phyloP scores from a whole-genome alignment of 2,888 invertebrate species.

The Caenorhabditis sp. region DNA sequence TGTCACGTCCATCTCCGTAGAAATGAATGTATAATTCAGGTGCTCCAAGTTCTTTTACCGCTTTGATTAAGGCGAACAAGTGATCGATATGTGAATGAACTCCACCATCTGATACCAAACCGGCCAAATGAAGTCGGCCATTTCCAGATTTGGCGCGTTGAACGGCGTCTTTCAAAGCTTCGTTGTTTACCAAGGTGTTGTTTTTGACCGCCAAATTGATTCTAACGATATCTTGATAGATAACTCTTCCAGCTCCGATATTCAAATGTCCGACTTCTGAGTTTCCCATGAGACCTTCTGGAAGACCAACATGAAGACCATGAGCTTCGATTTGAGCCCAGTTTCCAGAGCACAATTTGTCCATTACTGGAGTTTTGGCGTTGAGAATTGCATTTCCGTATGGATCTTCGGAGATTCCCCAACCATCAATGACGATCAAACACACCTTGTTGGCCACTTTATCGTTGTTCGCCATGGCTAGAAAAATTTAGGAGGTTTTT shows the following conservation, averaged over 20 bases:
- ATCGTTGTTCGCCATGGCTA: conserved; percentile 55
- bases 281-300: conserved; percentile 74
- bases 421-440: conserved; percentile 73
- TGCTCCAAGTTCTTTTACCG: conserved; percentile 72
- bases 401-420: conserved; percentile 72
- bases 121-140: conserved; percentile 73
- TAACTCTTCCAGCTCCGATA: conserved; percentile 73
- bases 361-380: conserved; percentile 73
- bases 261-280: conserved; percentile 74
- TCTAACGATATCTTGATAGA: conserved; percentile 74
- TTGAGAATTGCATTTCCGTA: conserved; percentile 73
- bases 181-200: conserved; percentile 68
- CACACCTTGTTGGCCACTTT: conserved; percentile 69
- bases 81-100: conserved; percentile 74
- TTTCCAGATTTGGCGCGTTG: conserved; percentile 71
- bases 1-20: conserved; percentile 72
- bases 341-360: conserved; percentile 69
- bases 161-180: conserved; percentile 70
- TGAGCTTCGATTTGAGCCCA: conserved; percentile 72
- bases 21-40: conserved; percentile 73
- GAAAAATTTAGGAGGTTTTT: conserved; percentile 3
- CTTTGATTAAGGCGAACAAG: conserved; percentile 72
- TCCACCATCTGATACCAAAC: conserved; percentile 73
- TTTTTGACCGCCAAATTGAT: conserved; percentile 72
- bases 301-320: conserved; percentile 73